A percentile compares a stretch with the other conserved stretches of the same genome.
Conservation (phyloP, 2,113 vertebrate species). For the Phycodurus eques region DNA sequence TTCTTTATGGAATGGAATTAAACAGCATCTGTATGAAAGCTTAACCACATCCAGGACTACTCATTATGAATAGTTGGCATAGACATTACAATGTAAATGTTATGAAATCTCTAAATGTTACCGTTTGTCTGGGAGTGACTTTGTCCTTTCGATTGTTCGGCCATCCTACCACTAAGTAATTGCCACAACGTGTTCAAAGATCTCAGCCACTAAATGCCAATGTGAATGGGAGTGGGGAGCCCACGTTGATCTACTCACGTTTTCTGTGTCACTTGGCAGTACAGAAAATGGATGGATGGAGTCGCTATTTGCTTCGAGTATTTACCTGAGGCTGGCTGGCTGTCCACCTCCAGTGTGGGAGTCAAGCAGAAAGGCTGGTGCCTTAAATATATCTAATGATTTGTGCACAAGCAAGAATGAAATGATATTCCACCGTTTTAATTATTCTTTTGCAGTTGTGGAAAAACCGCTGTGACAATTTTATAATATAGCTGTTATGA, state of each 20-base stretch:
- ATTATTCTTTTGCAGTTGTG: background rate
- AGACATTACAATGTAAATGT: background rate
- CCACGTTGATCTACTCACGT: background rate
- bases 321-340: background rate
- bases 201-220: background rate
- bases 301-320: conserved; percentile 10
- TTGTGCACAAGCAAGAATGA: background rate
- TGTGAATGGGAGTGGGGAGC: background rate
- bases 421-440: background rate
- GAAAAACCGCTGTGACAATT: conserved; percentile 4
- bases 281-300: too few species aligned
- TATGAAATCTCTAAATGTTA: conserved; percentile 3
- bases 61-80: background rate
- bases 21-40: background rate
- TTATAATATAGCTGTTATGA: background rate
- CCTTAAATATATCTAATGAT: conserved; percentile 15
- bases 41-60: background rate
- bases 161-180: conserved; percentile 3
- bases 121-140: background rate
- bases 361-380: conserved; percentile 4
- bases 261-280: conserved; percentile 7
- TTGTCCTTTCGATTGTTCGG: background rate
- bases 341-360: conserved; percentile 9
- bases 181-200: conserved; percentile 13
- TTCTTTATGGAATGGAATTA: background rate